These are phyloP conservation scores for Cyclopterus lumpus DNA, from an alignment of 2,797 vertebrate species.

Conservation along the genomic window DNA sequence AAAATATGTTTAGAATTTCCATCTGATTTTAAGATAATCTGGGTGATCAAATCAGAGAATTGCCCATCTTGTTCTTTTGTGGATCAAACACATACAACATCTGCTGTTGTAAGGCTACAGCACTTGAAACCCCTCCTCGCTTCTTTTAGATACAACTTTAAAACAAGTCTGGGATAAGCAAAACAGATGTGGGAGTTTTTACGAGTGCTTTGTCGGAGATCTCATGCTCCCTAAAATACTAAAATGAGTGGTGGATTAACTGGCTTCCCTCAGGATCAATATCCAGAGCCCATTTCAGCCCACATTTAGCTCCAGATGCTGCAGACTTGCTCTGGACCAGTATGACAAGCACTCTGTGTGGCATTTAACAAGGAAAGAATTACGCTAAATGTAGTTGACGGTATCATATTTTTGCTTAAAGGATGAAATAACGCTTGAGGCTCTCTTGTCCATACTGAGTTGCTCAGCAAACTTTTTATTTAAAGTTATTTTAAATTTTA, in stretches of 20 bases:
- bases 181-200: not conserved
- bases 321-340: not conserved
- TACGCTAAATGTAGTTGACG: not conserved
- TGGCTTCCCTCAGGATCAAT: not conserved
- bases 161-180: not conserved
- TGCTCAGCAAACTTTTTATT: not conserved
- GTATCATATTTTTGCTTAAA: not conserved
- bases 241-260: not conserved
- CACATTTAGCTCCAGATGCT: slow-evolving; percentile 5
- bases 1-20: not conserved
- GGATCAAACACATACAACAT: not conserved
- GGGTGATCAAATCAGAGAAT: not conserved
- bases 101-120: slow-evolving; percentile 1
- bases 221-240: not conserved
- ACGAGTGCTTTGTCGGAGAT: not conserved
- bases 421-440: not conserved
- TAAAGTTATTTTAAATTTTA: no score
- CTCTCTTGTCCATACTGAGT: not conserved
- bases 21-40: not conserved
- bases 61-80: not conserved
- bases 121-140: not conserved
- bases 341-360: not conserved
- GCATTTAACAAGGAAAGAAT: not conserved
- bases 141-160: not conserved
- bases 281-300: not conserved